phyloP scores from a whole-genome alignment of 2,888 invertebrate species.

The Platypus cylindrus region DNA sequence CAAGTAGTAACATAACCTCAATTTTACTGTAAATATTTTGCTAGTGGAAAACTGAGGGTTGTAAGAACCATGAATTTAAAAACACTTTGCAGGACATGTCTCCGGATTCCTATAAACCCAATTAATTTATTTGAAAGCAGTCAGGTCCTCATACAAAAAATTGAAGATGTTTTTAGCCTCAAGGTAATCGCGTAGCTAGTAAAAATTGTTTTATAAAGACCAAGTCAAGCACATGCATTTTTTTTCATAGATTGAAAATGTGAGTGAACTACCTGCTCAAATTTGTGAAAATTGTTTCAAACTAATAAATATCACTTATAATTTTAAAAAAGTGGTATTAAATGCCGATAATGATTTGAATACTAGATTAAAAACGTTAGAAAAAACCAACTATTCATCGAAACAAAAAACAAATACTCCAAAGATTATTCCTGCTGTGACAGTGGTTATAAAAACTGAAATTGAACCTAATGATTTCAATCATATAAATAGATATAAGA shows the following conservation, averaged over 20 bases:
- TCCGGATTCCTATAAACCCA: constrained; percentile 17
- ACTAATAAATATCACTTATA: constrained; percentile 23
- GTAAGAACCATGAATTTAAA: constrained; percentile 11
- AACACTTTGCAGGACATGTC: constrained; percentile 22
- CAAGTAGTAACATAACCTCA: too few species aligned
- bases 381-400: constrained; percentile 12
- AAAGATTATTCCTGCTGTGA: constrained; percentile 6
- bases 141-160: constrained; percentile 20
- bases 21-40: too few species aligned
- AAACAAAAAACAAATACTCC: constrained; percentile 13
- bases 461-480: constrained; percentile 2
- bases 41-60: too few species aligned
- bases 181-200: constrained; percentile 22
- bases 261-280: constrained; percentile 18
- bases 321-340: constrained; percentile 25
- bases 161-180: constrained; percentile 22
- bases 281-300: constrained; percentile 25
- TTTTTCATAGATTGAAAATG: constrained; percentile 16
- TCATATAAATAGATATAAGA: constrained; percentile 7
- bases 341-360: constrained; percentile 21
- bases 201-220: too few species aligned
- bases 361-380: constrained; percentile 15
- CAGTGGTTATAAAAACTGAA: neutral
- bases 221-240: too few species aligned
- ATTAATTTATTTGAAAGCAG: constrained; percentile 15